A percentile compares a stretch with the other conserved stretches of the same genome.
These are phyloP conservation scores for Miniopterus natalensis DNA, from an alignment of 2,113 vertebrate species.

Conservation along the genomic window DNA sequence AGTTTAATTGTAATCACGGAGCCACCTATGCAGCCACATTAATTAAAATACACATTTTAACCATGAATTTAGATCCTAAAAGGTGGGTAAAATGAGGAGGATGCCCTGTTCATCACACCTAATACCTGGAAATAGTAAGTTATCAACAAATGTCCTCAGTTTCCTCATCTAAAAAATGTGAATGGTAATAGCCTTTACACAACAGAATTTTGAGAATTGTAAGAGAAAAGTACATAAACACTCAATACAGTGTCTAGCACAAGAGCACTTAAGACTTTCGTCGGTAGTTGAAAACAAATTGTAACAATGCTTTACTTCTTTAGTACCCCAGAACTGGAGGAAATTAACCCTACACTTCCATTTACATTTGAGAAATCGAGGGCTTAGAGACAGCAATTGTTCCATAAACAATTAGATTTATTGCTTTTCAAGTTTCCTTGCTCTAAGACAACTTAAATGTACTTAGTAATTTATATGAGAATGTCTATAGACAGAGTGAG, in stretches of 20 bases:
- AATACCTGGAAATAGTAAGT: not conserved
- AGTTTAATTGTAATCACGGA: slow-evolving; percentile 36
- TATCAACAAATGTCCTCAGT: not conserved
- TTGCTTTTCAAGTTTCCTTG: slow-evolving; percentile 20
- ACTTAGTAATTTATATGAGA: slow-evolving; percentile 32
- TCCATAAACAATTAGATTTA: not conserved
- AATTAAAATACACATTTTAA: not conserved
- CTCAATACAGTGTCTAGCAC: not conserved
- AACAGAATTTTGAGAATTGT: not conserved
- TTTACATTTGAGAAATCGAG: not conserved
- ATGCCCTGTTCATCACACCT: not conserved
- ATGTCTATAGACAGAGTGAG: not conserved
- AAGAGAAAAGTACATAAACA: not conserved
- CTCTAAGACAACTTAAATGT: slow-evolving; percentile 54
- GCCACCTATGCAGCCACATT: not conserved
- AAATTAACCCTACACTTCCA: not conserved
- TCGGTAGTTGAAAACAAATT: not conserved
- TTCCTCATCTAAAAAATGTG: slow-evolving; percentile 30
- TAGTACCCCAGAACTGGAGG: not conserved
- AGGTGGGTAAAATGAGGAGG: not conserved
- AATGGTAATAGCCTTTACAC: not conserved
- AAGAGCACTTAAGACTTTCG: not conserved
- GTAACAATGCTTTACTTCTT: not conserved
- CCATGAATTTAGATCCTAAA: slow-evolving; percentile 7
- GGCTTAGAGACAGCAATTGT: not conserved